A percentile compares a stretch with the other conserved stretches of the same genome.
Evolutionary conservation across 2,113 vertebrate genomes (phyloP).

Genomic region (Thunnus maccoyii): DNA sequence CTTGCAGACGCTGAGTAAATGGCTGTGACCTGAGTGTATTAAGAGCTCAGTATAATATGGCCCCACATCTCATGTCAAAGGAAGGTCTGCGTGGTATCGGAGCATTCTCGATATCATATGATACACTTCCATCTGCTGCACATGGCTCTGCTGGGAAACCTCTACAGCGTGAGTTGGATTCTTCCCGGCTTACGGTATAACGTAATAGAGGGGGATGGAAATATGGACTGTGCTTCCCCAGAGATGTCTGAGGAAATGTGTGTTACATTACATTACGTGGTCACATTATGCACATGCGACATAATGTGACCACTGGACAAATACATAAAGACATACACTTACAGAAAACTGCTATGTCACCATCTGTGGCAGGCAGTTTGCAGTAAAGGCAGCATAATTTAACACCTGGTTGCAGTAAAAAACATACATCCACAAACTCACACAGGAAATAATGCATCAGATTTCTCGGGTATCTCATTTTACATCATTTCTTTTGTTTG

Average conservation of each 20-base stretch:
- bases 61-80: constrained; percentile 8
- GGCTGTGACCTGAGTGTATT: constrained; percentile 25
- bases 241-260: constrained; percentile 22
- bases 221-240: constrained; percentile 43
- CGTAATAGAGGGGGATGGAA: constrained; percentile 8
- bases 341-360: constrained; percentile 59
- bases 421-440: background rate
- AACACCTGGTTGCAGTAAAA: constrained; percentile 55
- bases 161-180: constrained; percentile 39
- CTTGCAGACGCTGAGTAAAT: constrained; percentile 30
- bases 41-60: constrained; percentile 3
- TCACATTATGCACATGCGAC: no score
- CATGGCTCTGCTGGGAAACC: constrained; percentile 38
- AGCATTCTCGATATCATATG: constrained; percentile 32
- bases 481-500: background rate
- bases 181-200: constrained; percentile 19
- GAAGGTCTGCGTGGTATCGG: constrained; percentile 14
- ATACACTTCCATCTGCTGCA: constrained; percentile 54
- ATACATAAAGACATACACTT: constrained; percentile 18
- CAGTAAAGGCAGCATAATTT: constrained; percentile 13
- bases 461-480: background rate
- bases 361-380: constrained; percentile 4
- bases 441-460: background rate
- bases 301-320: constrained; percentile 14
- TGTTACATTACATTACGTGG: no score